Base-by-base conservation (phyloP, 2,888 invertebrate species). In the Lycaena phlaeas region DNA sequence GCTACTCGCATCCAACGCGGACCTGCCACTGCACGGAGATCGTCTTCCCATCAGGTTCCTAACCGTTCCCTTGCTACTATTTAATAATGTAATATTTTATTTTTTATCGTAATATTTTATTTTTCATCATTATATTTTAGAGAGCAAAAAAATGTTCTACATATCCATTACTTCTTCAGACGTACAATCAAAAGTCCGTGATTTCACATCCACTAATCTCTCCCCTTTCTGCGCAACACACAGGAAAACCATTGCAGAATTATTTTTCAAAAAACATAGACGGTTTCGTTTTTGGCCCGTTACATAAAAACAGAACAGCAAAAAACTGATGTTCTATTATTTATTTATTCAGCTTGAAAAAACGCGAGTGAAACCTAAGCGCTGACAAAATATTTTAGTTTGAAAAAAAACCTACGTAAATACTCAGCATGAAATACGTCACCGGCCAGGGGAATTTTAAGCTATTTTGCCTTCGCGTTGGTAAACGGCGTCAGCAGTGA, bases 351-450 rank as follows among this genome's bases (percentile, higher is more conserved):
- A 46, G 37, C 41, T 48, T 50, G 48, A 45, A 40, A 31, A 38
- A 45, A 46, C 26, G 22, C 37, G 43, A 49, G 48, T 45, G 38
- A 43, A 52, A 49, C 44, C 51, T 51, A 52, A 52, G 48, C 52
- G 36, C 43, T 45, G 48, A 47, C 51, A 49, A 51, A 51, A 51
- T 47, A 51, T 49, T 51, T 48, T 52, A 51, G 52, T 51, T 48
- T 45, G n/a, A 50, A 51, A 51, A 51, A 43, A 45, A 45, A 43
- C 42, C 48, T 51, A 38, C 45, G 46, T 48, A 48, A 51, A 52
- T 51, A 49, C 51, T 48, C 44, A 38, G 49, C 49, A 45, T 49
- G 43, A 49, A 51, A 51, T 51, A 42, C 49, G 51, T 51, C 52
- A 49, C 52, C 44, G 47, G 49, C 46, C 47, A 40, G 41, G 51